phyloP scores from a whole-genome alignment of 2,888 invertebrate species.

The Malthinus seriepunctatus region DNA sequence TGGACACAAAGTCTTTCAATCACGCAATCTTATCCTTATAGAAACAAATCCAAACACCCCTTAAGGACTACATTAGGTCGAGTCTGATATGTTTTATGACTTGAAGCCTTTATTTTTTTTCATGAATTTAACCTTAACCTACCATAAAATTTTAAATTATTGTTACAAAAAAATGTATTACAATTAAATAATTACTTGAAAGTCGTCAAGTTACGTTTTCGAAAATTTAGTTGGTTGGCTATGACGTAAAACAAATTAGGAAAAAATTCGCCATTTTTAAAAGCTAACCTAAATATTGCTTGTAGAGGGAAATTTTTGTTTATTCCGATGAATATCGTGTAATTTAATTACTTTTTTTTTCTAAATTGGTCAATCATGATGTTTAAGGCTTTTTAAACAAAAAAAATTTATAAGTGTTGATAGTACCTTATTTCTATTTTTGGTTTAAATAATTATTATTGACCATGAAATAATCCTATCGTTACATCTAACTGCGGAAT shows the following conservation, averaged over 20 bases:
- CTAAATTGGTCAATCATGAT: no score
- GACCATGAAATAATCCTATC: constrained; percentile 14
- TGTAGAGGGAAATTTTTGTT: no score
- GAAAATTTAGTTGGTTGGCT: no score
- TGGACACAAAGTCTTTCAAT: constrained; percentile 46
- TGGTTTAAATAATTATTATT: constrained; percentile 10
- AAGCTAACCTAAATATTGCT: no score
- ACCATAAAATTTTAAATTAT: constrained; percentile 15
- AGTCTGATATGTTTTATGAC: constrained; percentile 25
- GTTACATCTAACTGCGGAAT: constrained; percentile 13
- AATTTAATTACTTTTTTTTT: no score
- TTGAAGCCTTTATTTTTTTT: constrained; percentile 13
- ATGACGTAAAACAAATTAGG: no score
- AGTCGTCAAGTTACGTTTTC: no score
- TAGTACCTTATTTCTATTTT: constrained; percentile 9
- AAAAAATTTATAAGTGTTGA: no score
- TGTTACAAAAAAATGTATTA: not conserved
- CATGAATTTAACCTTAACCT: constrained; percentile 27
- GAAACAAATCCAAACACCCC: constrained; percentile 27
- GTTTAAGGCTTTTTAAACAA: no score
- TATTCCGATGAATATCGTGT: no score
- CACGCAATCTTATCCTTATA: constrained; percentile 45
- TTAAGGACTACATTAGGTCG: constrained; percentile 26
- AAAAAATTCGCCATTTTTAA: no score
- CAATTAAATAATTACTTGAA: no score